Conservation (phyloP, 2,888 invertebrate genomes). For the Tenthredo livida region DNA sequence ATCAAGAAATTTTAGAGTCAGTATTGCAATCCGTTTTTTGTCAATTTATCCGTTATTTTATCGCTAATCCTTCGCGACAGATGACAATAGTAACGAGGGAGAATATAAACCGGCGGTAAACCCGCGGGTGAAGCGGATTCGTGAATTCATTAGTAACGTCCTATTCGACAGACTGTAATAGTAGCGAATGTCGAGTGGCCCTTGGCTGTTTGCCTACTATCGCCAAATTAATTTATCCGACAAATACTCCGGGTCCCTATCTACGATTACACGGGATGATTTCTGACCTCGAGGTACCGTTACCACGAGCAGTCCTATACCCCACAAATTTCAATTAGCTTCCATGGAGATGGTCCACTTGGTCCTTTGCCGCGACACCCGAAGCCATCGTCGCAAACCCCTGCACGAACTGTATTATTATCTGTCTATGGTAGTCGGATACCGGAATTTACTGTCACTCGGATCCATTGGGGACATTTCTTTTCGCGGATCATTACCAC, state of each 20-base stretch:
- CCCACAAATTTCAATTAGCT: conserved; percentile 48
- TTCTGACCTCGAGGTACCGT: conserved; percentile 36
- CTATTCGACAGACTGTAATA: conserved; percentile 39
- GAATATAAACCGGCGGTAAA: conserved; percentile 14
- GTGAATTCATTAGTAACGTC: conserved; percentile 45
- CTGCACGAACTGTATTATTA: conserved; percentile 31
- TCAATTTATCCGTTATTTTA: not conserved
- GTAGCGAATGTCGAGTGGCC: conserved; percentile 40
- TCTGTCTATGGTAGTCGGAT: conserved; percentile 28
- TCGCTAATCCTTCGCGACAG: not conserved
- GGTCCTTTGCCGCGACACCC: conserved; percentile 38
- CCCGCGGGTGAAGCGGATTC: conserved; percentile 26
- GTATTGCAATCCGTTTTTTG: not conserved
- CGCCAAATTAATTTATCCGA: conserved; percentile 49
- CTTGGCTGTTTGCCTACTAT: conserved; percentile 44
- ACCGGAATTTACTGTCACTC: conserved; percentile 11
- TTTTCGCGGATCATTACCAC: not conserved
- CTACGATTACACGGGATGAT: conserved; percentile 43
- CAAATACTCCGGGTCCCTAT: conserved; percentile 44
- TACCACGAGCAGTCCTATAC: not conserved
- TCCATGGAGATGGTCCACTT: conserved; percentile 32
- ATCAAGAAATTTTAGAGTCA: not conserved
- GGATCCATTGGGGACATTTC: conserved; percentile 16
- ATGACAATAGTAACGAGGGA: conserved; percentile 25
- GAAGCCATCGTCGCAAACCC: conserved; percentile 1